Conservation (phyloP, 1,140 invertebrate species). For the Battus philenor region DNA sequence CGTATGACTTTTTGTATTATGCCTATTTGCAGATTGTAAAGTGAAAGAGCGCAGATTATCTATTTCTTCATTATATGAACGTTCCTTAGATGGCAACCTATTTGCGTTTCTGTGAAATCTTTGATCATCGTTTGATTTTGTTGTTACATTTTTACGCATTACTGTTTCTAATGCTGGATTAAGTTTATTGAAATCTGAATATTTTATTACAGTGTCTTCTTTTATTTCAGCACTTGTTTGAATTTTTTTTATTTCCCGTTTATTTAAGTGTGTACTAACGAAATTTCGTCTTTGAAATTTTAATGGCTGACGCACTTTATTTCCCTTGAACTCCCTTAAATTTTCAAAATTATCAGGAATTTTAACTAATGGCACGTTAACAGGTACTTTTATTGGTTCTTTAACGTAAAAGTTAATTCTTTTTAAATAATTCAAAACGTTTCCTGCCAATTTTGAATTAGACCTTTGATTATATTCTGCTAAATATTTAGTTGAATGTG, state of each 20-base stretch:
- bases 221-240: too few relatives aligned
- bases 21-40: conserved; percentile 18
- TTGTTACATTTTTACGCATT: too few relatives aligned
- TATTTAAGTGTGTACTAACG: conserved; percentile 27
- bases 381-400: conserved; percentile 37
- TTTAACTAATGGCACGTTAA: conserved; percentile 46
- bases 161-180: too few relatives aligned
- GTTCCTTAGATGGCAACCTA: conserved; percentile 17
- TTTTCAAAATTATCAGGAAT: conserved; percentile 57
- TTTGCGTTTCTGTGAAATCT: conserved; percentile 39
- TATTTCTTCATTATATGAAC: conserved; percentile 14
- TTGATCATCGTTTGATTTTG: conserved; percentile 22
- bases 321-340: conserved; percentile 43
- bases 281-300: conserved; percentile 41
- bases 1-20: conserved; percentile 16
- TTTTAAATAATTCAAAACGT: conserved; percentile 59
- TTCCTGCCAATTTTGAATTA: conserved; percentile 53
- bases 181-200: too few relatives aligned
- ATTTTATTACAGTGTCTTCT: too few relatives aligned
- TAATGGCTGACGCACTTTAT: conserved; percentile 35
- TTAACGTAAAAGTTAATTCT: conserved; percentile 40
- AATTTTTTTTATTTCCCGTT: conserved; percentile 41
- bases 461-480: conserved; percentile 57
- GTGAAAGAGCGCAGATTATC: conserved; percentile 21
- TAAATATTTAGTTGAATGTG: conserved; percentile 28